phyloP scores from a whole-genome alignment of 2,888 invertebrate genomes.

The Leptinotarsa peninsularis region DNA sequence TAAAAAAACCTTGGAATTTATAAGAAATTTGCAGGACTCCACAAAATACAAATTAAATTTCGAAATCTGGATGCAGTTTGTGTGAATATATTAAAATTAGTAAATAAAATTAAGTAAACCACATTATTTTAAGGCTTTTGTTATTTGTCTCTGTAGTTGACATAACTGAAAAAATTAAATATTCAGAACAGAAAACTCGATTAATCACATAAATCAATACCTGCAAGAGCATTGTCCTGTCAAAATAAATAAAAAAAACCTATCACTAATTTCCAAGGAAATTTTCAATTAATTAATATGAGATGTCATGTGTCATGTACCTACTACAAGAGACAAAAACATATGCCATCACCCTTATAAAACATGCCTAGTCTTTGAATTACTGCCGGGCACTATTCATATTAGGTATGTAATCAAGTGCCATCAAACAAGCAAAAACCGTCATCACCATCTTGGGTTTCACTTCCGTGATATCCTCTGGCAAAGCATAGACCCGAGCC shows the following conservation, averaged over 20 bases:
- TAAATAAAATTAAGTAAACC: slow-evolving; percentile 23
- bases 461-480: slow-evolving; percentile 98
- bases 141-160: slow-evolving; percentile 9
- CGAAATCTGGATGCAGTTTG: slow-evolving; percentile 25
- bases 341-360: slow-evolving; percentile 12
- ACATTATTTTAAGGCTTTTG: background rate
- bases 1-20: background rate
- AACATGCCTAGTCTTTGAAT: slow-evolving; percentile 18
- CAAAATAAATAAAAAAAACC: background rate
- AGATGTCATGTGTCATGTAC: slow-evolving; percentile 13
- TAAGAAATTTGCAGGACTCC: slow-evolving; percentile 19
- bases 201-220: background rate
- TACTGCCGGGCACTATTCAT: slow-evolving; percentile 72
- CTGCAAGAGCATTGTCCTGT: background rate
- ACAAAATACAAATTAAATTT: slow-evolving; percentile 13
- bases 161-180: slow-evolving; percentile 1
- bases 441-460: slow-evolving; percentile 99
- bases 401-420: slow-evolving; percentile 92
- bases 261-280: background rate
- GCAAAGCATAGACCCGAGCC: slow-evolving; percentile 96
- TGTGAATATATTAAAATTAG: slow-evolving; percentile 29
- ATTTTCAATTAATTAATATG: background rate
- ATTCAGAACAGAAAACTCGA: background rate
- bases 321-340: slow-evolving; percentile 15
- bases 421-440: slow-evolving; percentile 99